Evolutionary conservation across 2,113 vertebrate genomes (phyloP).

Genomic region (Dasyurus viverrinus): DNA sequence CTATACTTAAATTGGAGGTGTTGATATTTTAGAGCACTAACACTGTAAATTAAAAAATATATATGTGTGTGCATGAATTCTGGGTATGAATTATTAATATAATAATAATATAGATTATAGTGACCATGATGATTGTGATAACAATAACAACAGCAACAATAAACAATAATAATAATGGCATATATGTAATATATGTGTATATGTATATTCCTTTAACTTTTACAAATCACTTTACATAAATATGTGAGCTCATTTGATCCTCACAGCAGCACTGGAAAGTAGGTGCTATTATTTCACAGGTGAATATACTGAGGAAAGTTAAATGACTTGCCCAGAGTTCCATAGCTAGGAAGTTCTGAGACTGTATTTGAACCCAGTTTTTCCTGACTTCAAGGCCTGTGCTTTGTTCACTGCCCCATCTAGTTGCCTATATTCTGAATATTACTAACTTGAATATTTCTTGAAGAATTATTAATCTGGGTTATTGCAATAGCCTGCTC

Average conservation of each 20-base stretch:
- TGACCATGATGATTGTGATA: background rate
- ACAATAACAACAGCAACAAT: background rate
- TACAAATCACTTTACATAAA: background rate
- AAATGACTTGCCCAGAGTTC: background rate
- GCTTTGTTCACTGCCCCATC: background rate
- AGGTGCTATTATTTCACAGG: background rate
- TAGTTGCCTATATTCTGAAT: background rate
- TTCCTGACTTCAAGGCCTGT: background rate
- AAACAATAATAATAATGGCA: background rate
- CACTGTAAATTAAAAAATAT: background rate
- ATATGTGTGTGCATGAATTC: background rate
- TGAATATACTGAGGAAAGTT: background rate
- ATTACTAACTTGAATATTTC: background rate
- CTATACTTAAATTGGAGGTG: background rate
- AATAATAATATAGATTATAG: no score
- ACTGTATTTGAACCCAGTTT: background rate
- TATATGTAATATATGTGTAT: background rate
- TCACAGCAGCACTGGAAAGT: background rate
- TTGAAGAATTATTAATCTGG: background rate
- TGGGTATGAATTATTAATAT: background rate
- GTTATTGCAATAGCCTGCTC: background rate
- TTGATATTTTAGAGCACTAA: background rate
- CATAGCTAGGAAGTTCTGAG: background rate
- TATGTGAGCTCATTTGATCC: background rate
- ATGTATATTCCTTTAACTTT: background rate